Conservation (phyloP, 2,113 vertebrate species). For the Petrocephalus zakoni region DNA sequence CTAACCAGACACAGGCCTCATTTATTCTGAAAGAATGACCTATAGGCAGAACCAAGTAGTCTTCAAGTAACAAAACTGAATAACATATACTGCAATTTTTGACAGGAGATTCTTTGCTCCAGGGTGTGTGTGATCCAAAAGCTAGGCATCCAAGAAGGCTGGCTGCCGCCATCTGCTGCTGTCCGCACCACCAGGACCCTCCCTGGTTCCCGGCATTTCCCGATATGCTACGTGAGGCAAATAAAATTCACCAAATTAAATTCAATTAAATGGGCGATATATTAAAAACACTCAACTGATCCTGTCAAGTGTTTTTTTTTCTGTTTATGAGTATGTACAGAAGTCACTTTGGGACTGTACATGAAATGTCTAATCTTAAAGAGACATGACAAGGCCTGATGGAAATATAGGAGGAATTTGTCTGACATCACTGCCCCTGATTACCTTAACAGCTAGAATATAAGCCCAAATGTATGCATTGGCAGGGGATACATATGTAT, state of each 20-base stretch:
- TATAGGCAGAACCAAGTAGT: background rate
- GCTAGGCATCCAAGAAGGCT: background rate
- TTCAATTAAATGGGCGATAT: background rate
- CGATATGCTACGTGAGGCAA: background rate
- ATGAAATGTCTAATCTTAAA: background rate
- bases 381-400: background rate
- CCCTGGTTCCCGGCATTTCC: background rate
- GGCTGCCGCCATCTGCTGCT: background rate
- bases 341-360: background rate
- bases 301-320: background rate
- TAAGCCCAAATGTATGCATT: background rate
- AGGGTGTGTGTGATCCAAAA: background rate
- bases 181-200: background rate
- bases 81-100: background rate
- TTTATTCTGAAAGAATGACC: background rate
- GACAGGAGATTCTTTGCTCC: background rate
- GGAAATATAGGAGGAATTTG: background rate
- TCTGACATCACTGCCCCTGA: background rate
- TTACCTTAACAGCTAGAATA: background rate
- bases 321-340: background rate
- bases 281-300: background rate
- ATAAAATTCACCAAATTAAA: too few relatives aligned
- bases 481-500: background rate
- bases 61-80: background rate
- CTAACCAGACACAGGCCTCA: background rate